A percentile compares a stretch with the other conserved stretches of the same genome.
Evolutionary conservation across 1,140 invertebrate genomes (phyloP).

Genomic region (Drosophila eugracilis): DNA sequence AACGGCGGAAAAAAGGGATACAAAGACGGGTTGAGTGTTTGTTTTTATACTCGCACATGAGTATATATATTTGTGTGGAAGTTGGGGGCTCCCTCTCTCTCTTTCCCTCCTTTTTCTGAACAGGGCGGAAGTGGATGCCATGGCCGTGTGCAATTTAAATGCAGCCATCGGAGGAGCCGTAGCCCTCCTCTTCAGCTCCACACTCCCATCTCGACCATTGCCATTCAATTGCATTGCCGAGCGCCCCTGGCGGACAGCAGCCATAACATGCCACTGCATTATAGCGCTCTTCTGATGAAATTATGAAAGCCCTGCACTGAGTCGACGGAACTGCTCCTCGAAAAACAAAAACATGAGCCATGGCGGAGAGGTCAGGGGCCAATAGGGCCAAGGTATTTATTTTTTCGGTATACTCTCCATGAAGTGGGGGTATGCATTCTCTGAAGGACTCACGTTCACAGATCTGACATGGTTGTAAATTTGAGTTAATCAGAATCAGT

Average conservation of each 20-base stretch:
- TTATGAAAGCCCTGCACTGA: conserved; percentile 69
- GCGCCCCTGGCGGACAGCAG: conserved; percentile 66
- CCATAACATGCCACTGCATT: conserved; percentile 76
- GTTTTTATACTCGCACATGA: conserved; percentile 35
- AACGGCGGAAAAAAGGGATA: conserved; percentile 9
- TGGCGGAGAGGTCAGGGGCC: conserved; percentile 50
- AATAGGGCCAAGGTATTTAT: conserved; percentile 60
- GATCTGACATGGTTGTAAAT: no score
- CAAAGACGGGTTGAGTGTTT: conserved; percentile 56
- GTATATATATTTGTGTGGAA: conserved; percentile 6
- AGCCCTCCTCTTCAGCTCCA: background rate
- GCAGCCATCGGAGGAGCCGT: conserved; percentile 46
- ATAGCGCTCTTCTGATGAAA: conserved; percentile 78
- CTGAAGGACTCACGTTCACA: background rate
- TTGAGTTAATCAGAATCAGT: background rate
- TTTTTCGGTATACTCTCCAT: conserved; percentile 34
- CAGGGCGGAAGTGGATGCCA: conserved; percentile 81
- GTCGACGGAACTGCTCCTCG: conserved; percentile 15
- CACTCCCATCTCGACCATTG: conserved; percentile 37
- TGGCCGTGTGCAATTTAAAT: conserved; percentile 82
- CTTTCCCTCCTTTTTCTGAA: no score
- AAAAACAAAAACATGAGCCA: conserved; percentile 31
- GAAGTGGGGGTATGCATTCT: background rate
- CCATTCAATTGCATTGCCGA: conserved; percentile 76
- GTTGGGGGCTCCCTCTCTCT: background rate